phyloP scores from a whole-genome alignment of 2,113 vertebrate genomes.

The Herpailurus yagouaroundi region DNA sequence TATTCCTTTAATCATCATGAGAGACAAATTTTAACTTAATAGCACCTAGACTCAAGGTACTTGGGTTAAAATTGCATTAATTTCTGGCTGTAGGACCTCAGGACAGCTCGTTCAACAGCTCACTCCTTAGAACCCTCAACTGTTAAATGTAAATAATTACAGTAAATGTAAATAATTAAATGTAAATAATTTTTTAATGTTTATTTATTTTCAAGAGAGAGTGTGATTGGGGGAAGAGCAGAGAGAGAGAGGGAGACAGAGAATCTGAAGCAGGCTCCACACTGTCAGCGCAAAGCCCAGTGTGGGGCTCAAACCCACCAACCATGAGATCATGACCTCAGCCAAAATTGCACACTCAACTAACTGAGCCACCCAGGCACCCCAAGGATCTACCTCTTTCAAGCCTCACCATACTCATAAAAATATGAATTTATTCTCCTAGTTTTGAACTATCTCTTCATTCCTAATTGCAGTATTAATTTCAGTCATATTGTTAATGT shows the following conservation, averaged over 20 bases:
- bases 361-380: too few species aligned
- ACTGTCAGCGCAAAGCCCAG: too few species aligned
- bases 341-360: too few species aligned
- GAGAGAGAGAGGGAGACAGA: too few species aligned
- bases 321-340: too few species aligned
- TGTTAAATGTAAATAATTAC: not conserved
- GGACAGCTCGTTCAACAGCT: not conserved
- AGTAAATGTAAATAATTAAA: not conserved
- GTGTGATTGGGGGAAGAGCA: too few species aligned
- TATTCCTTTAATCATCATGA: not conserved
- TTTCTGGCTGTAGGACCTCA: not conserved
- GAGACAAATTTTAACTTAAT: not conserved
- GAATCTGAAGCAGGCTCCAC: too few species aligned
- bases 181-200: not conserved
- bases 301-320: too few species aligned
- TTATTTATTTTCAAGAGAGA: too few species aligned
- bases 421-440: not conserved
- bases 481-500: slow-evolving; percentile 46
- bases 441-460: slow-evolving; percentile 25
- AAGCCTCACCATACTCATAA: not conserved
- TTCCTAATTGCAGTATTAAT: slow-evolving; percentile 35
- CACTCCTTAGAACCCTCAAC: not conserved
- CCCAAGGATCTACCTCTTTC: not conserved
- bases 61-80: not conserved
- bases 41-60: not conserved